phyloP scores from a whole-genome alignment of 2,888 invertebrate genomes.

The Scrobipalpa costella region DNA sequence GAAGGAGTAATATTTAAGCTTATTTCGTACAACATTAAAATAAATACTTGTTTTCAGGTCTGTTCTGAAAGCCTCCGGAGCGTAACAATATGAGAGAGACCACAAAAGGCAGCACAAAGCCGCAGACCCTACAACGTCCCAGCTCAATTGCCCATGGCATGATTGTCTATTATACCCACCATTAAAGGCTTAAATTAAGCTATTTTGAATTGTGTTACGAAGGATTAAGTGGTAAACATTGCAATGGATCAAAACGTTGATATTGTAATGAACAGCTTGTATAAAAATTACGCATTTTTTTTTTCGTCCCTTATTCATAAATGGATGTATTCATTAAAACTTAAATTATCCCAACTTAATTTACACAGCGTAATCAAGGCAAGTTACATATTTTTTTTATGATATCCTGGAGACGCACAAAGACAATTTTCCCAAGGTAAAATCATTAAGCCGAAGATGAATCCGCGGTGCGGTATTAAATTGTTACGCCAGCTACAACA shows the following conservation, averaged over 20 bases:
- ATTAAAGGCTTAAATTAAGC: neutral
- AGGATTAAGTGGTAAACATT: neutral
- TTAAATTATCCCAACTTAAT: no score
- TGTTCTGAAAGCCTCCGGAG: neutral
- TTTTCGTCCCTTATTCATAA: no score
- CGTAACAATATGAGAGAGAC: neutral
- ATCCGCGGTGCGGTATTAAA: no score
- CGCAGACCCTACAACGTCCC: neutral
- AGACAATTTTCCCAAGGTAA: no score
- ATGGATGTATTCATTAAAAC: no score
- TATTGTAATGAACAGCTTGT: no score
- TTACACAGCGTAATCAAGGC: no score
- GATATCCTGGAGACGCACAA: no score
- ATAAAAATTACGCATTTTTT: no score
- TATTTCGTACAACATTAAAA: neutral
- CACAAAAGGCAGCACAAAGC: constrained; percentile 15
- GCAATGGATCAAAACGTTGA: neutral
- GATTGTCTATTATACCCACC: constrained; percentile 2
- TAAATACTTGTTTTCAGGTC: neutral
- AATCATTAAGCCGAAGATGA: no score
- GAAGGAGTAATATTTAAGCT: neutral
- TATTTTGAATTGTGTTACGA: neutral
- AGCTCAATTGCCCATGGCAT: constrained; percentile 12
- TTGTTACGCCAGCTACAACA: no score
- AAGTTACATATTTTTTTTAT: no score